Evolutionary conservation across 2,113 vertebrate genomes (phyloP), one percentile per base, ranked within the genome.

Genomic region (Alouatta palliata): DNA sequence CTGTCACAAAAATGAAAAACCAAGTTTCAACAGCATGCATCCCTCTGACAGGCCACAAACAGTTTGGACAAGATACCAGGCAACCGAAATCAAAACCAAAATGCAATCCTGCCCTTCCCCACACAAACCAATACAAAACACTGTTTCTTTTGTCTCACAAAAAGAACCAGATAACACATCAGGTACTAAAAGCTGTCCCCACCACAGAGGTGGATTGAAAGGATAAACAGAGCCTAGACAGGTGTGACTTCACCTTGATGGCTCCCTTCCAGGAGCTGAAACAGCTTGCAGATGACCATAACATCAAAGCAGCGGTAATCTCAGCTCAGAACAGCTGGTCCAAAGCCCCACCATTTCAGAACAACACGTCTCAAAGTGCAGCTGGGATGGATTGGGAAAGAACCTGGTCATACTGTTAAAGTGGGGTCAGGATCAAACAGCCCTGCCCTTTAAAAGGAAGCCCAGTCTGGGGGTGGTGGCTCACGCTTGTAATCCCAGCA

Each of bases 241-340:
- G 98, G 97, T 98, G 98, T 86, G 66, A 73, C 64, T 87, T 86
- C 91, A 98, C 97, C 97, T 97, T 96, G 94, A 97, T 91, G 98
- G 98, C 97, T 94, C 96, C 61, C 0, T 17, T 98, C 97, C 98
- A 98, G 94, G 45, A 97, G 91, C 71, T 27, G 49, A 43, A 97
- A 97, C 98, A 98, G 98, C 98, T 97, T 98, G 98, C 96, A 98
- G 95, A 95, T 97, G 97, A 97, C 96, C 85, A 10, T 23, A 58
- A 98, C 97, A 98, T 97, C 98, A 98, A 98, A 98, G 97, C 40
- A 95, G 81, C 82, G 88, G 71, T 88, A 95, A 98, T 98, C 96
- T 97, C 94, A 45, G 96, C 96, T 96, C 68, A 45, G 54, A 97
- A 86, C 95, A 98, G 98, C 97, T 98, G 98, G 91, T 12, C 5